Percentiles rank a stretch among this genome's conserved stretches.
Evolutionary conservation across 1,140 invertebrate genomes (phyloP).

Genomic region (Hycleus phaleratus): DNA sequence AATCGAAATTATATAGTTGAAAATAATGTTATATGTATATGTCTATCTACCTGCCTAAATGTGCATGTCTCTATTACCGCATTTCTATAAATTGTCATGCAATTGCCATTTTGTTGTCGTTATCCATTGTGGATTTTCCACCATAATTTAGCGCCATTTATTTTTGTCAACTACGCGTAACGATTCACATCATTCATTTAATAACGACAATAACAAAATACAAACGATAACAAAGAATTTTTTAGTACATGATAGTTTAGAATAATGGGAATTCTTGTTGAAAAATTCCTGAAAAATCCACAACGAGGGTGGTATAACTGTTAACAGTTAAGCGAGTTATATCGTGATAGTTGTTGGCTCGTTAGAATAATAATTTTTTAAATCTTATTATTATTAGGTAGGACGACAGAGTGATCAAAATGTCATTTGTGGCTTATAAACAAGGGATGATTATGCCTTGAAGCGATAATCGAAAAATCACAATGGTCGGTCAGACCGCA

Average conservation of each 20-base stretch:
- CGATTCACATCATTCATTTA: slow-evolving; percentile 8
- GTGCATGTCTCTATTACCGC: slow-evolving; percentile 25
- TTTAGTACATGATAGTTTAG: too few relatives aligned
- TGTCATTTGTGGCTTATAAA: slow-evolving; percentile 22
- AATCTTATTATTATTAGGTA: too few relatives aligned
- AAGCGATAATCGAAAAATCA: slow-evolving; percentile 24
- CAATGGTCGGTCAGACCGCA: background rate
- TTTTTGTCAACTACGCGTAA: slow-evolving; percentile 12
- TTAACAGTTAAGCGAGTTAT: slow-evolving; percentile 21
- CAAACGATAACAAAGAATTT: too few relatives aligned
- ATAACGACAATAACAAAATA: too few relatives aligned
- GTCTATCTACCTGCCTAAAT: slow-evolving; percentile 15
- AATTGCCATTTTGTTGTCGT: slow-evolving; percentile 22
- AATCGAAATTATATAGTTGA: slow-evolving; percentile 24
- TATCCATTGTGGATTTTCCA: slow-evolving; percentile 14
- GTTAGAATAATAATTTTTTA: too few relatives aligned
- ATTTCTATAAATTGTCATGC: slow-evolving; percentile 22
- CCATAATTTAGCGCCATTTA: slow-evolving; percentile 4
- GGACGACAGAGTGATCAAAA: slow-evolving; percentile 9
- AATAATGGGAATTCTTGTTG: too few relatives aligned
- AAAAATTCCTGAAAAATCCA: too few relatives aligned
- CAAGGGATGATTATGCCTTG: slow-evolving; percentile 19
- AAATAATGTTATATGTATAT: slow-evolving; percentile 12
- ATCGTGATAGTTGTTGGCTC: slow-evolving; percentile 7
- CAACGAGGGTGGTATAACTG: slow-evolving; percentile 4